Evolutionary conservation across 2,797 vertebrate genomes (phyloP), one percentile per base, ranked within the genome.

Genomic region (Pseudopleuronectes americanus): DNA sequence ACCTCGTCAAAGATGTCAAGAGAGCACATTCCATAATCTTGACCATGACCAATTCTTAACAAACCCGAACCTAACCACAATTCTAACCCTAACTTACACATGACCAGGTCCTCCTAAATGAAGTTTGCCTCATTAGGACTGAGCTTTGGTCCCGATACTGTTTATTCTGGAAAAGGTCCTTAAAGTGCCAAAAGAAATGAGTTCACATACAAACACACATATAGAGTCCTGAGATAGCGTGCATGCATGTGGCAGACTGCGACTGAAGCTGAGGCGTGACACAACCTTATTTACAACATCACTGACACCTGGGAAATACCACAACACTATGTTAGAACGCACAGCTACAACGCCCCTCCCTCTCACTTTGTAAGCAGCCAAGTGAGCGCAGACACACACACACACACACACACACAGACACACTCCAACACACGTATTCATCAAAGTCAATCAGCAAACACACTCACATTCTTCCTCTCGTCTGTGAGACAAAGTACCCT

Each of bases 251-350:
- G 47, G 57, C 65, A 85, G 79, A 84, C 85, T 28, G 79, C 16
- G 48, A 45, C 75, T 64, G 52, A 60, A 75, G 68, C 61, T 0
- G 53, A 77, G 84, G 86, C 67, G 63, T 86, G 71, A 58, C 79
- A 69, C 49, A 68, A n/a, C 59, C 57, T 77, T 74, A 85, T 93
- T 92, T 91, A 92, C 88, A 66, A 86, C 84, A 79, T 91, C 80
- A 13, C 84, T 67, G 83, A 90, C 85, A 87, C 81, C 80, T 88
- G 92, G 76, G 68, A 91, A 92, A 94, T 94, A 90, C 92, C 88
- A 89, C 91, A 85, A 93, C 93, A 92, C 81, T 63, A 22, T 84
- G 90, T 24, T 69, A 92, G 84, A 74, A 82, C 53, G 72, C 73
- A 79, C 72, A 38, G 58, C 71, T 51, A 63, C 76, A 67, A 59